Base-by-base conservation (phyloP, 1,140 invertebrate species). In the Drosophila rhopaloa region DNA sequence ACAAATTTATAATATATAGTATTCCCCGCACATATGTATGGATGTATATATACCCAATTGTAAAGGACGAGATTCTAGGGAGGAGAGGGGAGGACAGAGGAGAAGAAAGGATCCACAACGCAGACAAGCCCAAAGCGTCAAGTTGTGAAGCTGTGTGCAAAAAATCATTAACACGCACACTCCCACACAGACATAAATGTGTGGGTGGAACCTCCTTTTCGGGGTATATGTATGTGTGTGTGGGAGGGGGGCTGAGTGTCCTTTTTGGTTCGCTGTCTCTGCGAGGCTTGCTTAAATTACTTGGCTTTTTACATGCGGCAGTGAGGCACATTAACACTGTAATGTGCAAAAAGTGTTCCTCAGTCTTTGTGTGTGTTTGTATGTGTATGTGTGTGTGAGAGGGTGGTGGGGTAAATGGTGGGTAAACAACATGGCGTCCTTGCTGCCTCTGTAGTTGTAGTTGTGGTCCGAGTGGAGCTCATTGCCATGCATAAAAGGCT, bases 311-410 rank as follows among this genome's bases (percentile, higher is more conserved):
- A 90, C 81, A 81, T 91, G 90, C 85, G 85, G 85, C 85, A 91
- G 86, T 91, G 85, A 91, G 82, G 77, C 90, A 90, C 90, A 91
- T 91, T 91, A 91, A 91, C 90, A 91, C 90, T 88, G 90, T 91
- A 91, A 91, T 91, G 90, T 90, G 90, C 90, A 91, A 91, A 91
- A 86, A 84, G 65, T 75, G 76, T 67, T 76, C 48, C 48, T 35
- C 56, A 41, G 38, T 40, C 40, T 56, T 46, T 65, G 27, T 78
- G 72, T 79, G 63, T 76, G 70, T 61, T 11, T 61, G 53, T 58
- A 44, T 78, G 63, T 46, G 16, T 50, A 51, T 14, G 37, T 40
- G 50, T 61, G 43, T 27, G 44, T 11, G 38, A 16, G 46, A 27
- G 40, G 66, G 29, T 35, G 27, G 38, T 10, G 51, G 51, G 41